These are phyloP conservation scores for Lonchura striata DNA, from an alignment of 2,113 vertebrate genomes.

Conservation along the genomic window DNA sequence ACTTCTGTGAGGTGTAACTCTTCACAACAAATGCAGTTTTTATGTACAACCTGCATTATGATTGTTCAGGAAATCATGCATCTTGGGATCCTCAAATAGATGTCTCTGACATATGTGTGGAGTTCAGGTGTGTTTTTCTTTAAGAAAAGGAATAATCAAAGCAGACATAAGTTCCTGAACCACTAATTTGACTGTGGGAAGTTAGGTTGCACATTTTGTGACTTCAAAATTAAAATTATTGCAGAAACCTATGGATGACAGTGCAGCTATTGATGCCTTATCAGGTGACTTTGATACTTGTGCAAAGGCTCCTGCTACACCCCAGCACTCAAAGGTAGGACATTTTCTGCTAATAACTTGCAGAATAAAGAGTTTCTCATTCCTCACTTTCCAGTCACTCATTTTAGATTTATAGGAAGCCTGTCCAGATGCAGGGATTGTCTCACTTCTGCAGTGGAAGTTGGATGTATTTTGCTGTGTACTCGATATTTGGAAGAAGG, in stretches of 20 bases:
- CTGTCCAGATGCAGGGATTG: background rate
- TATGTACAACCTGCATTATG: background rate
- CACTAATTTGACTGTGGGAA: background rate
- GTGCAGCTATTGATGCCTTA: conserved; percentile 65
- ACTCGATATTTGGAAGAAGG: background rate
- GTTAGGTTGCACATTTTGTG: background rate
- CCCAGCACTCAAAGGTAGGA: conserved; percentile 66
- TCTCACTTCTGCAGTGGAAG: background rate
- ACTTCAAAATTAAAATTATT: background rate
- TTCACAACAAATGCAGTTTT: background rate
- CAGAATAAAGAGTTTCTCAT: background rate
- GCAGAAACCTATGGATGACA: conserved; percentile 58
- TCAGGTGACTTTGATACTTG: conserved; percentile 67
- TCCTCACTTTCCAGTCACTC: background rate
- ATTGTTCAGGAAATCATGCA: background rate
- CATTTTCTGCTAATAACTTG: background rate
- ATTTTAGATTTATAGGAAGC: background rate
- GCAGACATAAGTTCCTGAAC: background rate
- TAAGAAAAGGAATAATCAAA: background rate
- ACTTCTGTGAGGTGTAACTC: background rate
- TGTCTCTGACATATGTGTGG: background rate
- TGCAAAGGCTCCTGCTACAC: conserved; percentile 6
- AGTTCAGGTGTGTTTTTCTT: background rate
- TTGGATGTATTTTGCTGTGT: background rate
- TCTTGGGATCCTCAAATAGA: background rate